Percentiles rank a stretch among this genome's conserved stretches.
Conservation (phyloP, 1,140 invertebrate genomes). For the Aphaenogaster rudis region DNA sequence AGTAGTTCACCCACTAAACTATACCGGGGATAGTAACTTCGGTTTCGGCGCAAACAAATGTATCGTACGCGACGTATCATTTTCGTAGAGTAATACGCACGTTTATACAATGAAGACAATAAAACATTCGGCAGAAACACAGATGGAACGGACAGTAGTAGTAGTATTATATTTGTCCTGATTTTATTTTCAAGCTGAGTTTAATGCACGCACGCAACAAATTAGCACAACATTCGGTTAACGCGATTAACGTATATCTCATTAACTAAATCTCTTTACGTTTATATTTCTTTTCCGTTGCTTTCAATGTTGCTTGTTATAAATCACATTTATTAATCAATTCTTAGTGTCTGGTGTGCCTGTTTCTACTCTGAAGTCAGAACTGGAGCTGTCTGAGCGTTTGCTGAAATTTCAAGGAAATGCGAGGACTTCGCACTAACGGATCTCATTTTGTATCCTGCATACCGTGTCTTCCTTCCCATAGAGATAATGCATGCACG, state of each 20-base stretch:
- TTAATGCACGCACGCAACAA: constrained; percentile 66
- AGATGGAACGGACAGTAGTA: constrained; percentile 32
- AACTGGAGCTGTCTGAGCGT: constrained; percentile 76
- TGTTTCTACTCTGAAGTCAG: constrained; percentile 72
- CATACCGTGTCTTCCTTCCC: constrained; percentile 78
- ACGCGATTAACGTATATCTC: constrained; percentile 11
- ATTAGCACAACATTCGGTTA: constrained; percentile 28
- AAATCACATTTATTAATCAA: constrained; percentile 73
- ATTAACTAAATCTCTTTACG: constrained; percentile 35
- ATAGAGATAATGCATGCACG: constrained; percentile 79
- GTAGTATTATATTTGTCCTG: constrained; percentile 18
- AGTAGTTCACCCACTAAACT: constrained; percentile 2
- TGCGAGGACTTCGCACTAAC: constrained; percentile 78
- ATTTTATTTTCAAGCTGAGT: constrained; percentile 62
- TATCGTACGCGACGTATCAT: constrained; percentile 4
- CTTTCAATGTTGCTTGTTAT: constrained; percentile 73
- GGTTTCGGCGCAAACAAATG: neutral
- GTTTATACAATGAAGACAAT: constrained; percentile 57
- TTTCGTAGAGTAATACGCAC: constrained; percentile 35
- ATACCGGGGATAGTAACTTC: neutral
- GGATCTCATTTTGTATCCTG: constrained; percentile 77
- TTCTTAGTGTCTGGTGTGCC: constrained; percentile 77
- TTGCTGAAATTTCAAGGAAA: constrained; percentile 72
- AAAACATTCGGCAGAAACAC: constrained; percentile 45
- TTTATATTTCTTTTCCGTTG: constrained; percentile 29